These are phyloP conservation scores for Ganaspis brasiliensis DNA, from an alignment of 2,888 invertebrate species.

Conservation along the genomic window DNA sequence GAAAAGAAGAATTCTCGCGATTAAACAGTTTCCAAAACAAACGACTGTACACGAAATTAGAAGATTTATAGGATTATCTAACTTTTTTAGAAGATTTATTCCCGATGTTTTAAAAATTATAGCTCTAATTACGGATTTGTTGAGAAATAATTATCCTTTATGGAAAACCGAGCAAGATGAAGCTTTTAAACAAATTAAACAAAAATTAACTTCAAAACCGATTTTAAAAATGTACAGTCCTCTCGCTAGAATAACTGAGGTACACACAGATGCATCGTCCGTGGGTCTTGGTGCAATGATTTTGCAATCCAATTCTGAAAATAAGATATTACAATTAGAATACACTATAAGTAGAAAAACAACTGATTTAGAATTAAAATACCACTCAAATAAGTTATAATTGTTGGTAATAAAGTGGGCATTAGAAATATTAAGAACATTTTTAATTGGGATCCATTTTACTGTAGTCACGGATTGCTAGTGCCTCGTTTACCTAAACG, in stretches of 20 bases:
- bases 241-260: slow-evolving; percentile 36
- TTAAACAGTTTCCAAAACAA: slow-evolving; percentile 46
- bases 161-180: neutral
- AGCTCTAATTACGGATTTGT: neutral
- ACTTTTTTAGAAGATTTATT: slow-evolving; percentile 48
- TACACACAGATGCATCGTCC: slow-evolving; percentile 51
- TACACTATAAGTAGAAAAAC: too few relatives aligned
- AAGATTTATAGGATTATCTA: slow-evolving; percentile 43
- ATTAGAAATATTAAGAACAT: slow-evolving; percentile 40
- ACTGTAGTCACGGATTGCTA: slow-evolving; percentile 25
- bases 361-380: slow-evolving; percentile 23
- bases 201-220: slow-evolving; percentile 13
- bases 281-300: slow-evolving; percentile 48
- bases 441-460: slow-evolving; percentile 47
- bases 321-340: slow-evolving; percentile 26
- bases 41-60: slow-evolving; percentile 33
- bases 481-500: too few relatives aligned
- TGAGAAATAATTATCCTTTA: slow-evolving; percentile 11
- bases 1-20: slow-evolving; percentile 59
- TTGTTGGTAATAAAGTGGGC: slow-evolving; percentile 54
- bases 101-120: slow-evolving; percentile 35
- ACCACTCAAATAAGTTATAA: slow-evolving; percentile 51
- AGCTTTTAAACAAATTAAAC: slow-evolving; percentile 40
- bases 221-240: slow-evolving; percentile 45
- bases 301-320: slow-evolving; percentile 31